Percentiles rank a stretch among this genome's conserved stretches.
These are phyloP conservation scores for Acrossocheilus wenchowensis DNA, from an alignment of 2,797 vertebrate species.

Conservation along the genomic window DNA sequence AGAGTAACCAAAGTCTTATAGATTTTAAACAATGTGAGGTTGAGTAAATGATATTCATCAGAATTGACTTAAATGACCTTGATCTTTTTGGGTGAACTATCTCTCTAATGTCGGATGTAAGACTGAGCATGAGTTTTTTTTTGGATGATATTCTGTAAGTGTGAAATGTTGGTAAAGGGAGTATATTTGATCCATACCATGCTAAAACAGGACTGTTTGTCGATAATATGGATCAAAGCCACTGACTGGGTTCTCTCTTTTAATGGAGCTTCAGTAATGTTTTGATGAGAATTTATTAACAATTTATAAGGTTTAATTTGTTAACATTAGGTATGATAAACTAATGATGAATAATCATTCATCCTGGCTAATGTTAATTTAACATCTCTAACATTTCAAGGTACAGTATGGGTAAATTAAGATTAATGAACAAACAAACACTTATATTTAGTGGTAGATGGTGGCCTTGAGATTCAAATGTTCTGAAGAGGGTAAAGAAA, in stretches of 20 bases:
- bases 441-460: background rate
- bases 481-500: conserved; percentile 21
- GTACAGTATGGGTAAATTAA: background rate
- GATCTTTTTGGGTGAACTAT: background rate
- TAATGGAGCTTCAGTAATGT: background rate
- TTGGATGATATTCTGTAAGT: conserved; percentile 5
- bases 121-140: background rate
- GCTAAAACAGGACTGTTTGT: background rate
- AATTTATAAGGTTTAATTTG: background rate
- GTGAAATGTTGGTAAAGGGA: conserved; percentile 18
- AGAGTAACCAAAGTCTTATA: background rate
- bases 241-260: background rate
- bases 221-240: background rate
- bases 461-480: background rate
- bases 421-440: background rate
- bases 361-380: background rate
- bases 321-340: conserved; percentile 16
- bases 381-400: background rate
- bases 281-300: background rate
- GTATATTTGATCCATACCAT: background rate
- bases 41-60: background rate
- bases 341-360: background rate
- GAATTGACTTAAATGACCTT: background rate
- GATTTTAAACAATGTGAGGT: background rate
- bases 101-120: background rate